Percentiles rank a stretch among this genome's conserved stretches.
These are phyloP conservation scores for Holothuria glaberrima DNA, from an alignment of 35 echinoderm and acorn worm genomes.

Conservation along the genomic window DNA sequence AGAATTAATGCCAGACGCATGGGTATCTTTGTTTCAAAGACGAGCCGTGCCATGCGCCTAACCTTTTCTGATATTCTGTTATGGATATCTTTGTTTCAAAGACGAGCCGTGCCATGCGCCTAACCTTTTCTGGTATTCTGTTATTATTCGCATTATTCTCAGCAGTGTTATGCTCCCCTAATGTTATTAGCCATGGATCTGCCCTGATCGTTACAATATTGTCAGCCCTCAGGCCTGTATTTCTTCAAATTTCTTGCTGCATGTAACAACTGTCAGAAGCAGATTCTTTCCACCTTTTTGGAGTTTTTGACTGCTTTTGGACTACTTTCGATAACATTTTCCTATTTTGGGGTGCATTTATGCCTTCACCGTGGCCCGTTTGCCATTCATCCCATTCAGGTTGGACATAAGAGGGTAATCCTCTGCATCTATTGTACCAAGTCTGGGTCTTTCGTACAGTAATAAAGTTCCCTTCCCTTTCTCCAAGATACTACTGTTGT, in stretches of 20 bases:
- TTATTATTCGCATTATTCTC: neutral
- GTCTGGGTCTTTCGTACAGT: neutral
- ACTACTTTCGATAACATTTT: neutral
- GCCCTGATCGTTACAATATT: neutral
- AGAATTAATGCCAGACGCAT: too few relatives aligned
- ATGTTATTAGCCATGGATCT: neutral
- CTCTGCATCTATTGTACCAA: neutral
- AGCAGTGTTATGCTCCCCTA: neutral
- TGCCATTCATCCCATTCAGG: too few relatives aligned
- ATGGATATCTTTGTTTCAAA: neutral
- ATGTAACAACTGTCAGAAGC: neutral
- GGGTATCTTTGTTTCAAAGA: too few relatives aligned
- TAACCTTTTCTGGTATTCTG: neutral
- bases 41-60: too few relatives aligned
- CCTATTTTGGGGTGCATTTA: neutral
- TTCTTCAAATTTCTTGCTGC: neutral
- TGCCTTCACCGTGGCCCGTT: too few relatives aligned
- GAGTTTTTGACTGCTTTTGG: too few relatives aligned
- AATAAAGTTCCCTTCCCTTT: neutral
- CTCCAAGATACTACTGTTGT: neutral
- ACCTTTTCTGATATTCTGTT: too few relatives aligned
- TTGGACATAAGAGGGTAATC: too few relatives aligned
- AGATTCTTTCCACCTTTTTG: neutral
- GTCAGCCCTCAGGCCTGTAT: constrained; percentile 6
- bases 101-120: neutral